phyloP scores from a whole-genome alignment of 2,888 invertebrate species.

The Pardosa pseudoannulata region DNA sequence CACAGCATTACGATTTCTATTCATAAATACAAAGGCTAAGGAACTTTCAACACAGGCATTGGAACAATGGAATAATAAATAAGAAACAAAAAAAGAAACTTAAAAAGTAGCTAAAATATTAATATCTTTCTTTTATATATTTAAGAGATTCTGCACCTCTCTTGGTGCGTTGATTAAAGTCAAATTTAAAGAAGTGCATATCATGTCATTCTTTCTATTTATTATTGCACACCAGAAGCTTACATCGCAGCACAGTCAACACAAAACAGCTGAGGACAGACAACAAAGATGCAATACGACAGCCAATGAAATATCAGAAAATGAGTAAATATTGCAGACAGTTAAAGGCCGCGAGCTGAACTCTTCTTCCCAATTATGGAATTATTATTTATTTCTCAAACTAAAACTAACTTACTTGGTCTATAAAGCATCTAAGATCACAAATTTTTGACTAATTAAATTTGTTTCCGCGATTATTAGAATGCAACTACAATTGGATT shows the following conservation, averaged over 20 bases:
- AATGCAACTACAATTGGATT: too few relatives aligned
- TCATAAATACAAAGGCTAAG: not conserved
- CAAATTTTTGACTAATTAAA: too few relatives aligned
- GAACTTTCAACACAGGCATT: slow-evolving; percentile 22
- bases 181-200: slow-evolving; percentile 16
- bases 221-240: slow-evolving; percentile 20
- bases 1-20: slow-evolving; percentile 25
- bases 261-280: slow-evolving; percentile 71
- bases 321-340: slow-evolving; percentile 70
- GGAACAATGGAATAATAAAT: slow-evolving; percentile 26
- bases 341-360: slow-evolving; percentile 24
- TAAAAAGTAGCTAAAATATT: slow-evolving; percentile 18
- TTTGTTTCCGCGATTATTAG: too few relatives aligned
- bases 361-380: slow-evolving; percentile 40
- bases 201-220: slow-evolving; percentile 44
- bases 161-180: slow-evolving; percentile 29
- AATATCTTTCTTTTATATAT: not conserved
- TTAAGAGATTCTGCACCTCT: slow-evolving; percentile 2
- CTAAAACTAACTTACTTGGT: too few relatives aligned
- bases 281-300: slow-evolving; percentile 69
- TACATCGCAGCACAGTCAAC: slow-evolving; percentile 56
- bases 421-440: too few relatives aligned
- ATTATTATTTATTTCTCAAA: too few relatives aligned
- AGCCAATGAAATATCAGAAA: slow-evolving; percentile 62
- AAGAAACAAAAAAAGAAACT: slow-evolving; percentile 38